Conservation (phyloP, 2,888 invertebrate species). For the Philereme vetulata region DNA sequence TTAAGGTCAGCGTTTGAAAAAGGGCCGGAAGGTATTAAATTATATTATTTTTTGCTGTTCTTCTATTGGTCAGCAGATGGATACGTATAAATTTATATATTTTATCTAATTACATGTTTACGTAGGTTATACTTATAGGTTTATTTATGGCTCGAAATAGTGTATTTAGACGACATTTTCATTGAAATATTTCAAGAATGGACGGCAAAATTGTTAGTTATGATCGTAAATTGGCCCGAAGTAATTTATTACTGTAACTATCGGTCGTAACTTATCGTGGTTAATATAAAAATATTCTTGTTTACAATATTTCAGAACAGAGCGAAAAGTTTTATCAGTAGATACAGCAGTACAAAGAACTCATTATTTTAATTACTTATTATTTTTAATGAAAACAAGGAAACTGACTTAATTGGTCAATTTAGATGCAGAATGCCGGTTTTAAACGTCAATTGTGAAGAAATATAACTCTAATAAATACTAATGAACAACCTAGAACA, state of each 20-base stretch:
- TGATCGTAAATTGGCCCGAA: conserved; percentile 32
- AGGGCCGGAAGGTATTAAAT: conserved; percentile 56
- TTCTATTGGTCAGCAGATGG: conserved; percentile 66
- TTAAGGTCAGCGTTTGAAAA: conserved; percentile 66
- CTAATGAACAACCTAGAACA: too few species aligned
- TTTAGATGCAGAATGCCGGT: conserved; percentile 11
- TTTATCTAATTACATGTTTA: conserved; percentile 33
- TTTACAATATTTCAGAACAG: conserved; percentile 32
- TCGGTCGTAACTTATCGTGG: conserved; percentile 31
- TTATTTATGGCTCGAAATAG: neutral
- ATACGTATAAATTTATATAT: conserved; percentile 26
- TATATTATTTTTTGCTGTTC: conserved; percentile 59
- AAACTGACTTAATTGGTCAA: conserved; percentile 24
- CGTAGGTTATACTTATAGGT: conserved; percentile 3
- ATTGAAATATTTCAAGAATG: conserved; percentile 25
- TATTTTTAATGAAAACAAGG: conserved; percentile 34
- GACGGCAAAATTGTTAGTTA: conserved; percentile 28
- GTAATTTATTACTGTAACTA: conserved; percentile 38
- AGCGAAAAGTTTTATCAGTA: conserved; percentile 35
- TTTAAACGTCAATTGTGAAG: conserved; percentile 10
- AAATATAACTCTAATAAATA: conserved; percentile 4
- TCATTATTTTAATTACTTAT: conserved; percentile 34
- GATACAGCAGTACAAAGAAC: conserved; percentile 38
- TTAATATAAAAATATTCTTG: conserved; percentile 34
- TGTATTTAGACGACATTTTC: conserved; percentile 23